Percentiles rank a stretch among this genome's conserved stretches.
These are phyloP conservation scores for Stomorhina lunata DNA, from an alignment of 2,888 invertebrate species.

Conservation along the genomic window DNA sequence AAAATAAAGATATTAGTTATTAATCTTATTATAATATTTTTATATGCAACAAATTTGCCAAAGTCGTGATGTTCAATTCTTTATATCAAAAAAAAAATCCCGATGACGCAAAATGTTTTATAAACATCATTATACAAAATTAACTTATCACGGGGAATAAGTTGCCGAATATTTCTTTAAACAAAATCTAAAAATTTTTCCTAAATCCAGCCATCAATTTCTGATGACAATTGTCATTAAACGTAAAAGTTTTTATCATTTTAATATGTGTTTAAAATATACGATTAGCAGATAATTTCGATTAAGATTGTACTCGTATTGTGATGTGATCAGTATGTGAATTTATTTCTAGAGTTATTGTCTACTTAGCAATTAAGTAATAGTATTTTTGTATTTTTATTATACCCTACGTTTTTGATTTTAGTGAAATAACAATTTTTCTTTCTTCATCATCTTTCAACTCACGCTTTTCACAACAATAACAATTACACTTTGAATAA, in stretches of 20 bases:
- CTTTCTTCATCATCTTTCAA: slow-evolving; percentile 21
- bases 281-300: slow-evolving; percentile 24
- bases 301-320: too few species aligned
- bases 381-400: background rate
- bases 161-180: slow-evolving; percentile 20
- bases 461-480: slow-evolving; percentile 31
- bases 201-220: background rate
- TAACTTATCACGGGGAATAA: background rate
- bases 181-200: slow-evolving; percentile 3
- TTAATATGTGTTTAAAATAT: slow-evolving; percentile 23
- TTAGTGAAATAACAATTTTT: background rate
- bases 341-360: slow-evolving; percentile 9
- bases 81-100: background rate
- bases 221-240: slow-evolving; percentile 8
- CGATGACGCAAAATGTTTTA: background rate
- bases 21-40: too few species aligned
- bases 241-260: background rate
- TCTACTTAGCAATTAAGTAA: background rate
- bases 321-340: slow-evolving; percentile 35
- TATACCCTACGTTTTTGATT: background rate
- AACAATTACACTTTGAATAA: background rate
- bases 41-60: too few species aligned
- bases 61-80: too few species aligned
- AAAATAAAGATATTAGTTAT: too few species aligned
- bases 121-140: background rate